phyloP scores from a whole-genome alignment of 2,888 invertebrate genomes.

The Tribolium freemani region DNA sequence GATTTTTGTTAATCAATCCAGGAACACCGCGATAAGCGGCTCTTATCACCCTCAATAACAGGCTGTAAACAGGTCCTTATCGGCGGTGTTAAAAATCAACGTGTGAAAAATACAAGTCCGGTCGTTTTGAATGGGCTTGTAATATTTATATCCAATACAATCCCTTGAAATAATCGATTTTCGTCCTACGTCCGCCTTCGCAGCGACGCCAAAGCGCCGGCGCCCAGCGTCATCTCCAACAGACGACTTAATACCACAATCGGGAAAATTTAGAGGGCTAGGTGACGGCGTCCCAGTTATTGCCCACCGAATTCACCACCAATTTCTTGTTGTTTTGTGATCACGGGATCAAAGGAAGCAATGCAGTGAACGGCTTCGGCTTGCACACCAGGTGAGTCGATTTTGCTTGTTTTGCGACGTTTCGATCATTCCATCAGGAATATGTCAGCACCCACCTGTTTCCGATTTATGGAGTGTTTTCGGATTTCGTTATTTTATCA shows the following conservation, averaged over 20 bases:
- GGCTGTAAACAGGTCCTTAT: conserved; percentile 10
- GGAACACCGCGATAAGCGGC: conserved; percentile 23
- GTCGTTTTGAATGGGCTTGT: conserved; percentile 16
- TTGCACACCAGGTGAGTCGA: conserved; percentile 44
- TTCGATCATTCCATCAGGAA: conserved; percentile 10
- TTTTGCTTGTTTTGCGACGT: conserved; percentile 10
- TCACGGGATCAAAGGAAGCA: conserved; percentile 48
- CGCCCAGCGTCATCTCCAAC: conserved; percentile 53
- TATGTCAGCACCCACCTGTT: conserved; percentile 58
- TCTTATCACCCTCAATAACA: conserved; percentile 31
- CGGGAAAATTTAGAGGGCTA: conserved; percentile 55
- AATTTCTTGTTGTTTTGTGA: conserved; percentile 51
- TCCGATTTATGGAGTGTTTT: conserved; percentile 31
- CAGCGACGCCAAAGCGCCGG: conserved; percentile 55
- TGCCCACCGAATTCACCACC: conserved; percentile 46
- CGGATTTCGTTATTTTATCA: not conserved
- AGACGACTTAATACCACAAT: conserved; percentile 45
- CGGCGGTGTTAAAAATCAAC: conserved; percentile 16
- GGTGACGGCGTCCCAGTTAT: conserved; percentile 47
- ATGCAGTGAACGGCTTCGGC: conserved; percentile 56
- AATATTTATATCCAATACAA: conserved; percentile 29
- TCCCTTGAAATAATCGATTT: conserved; percentile 62
- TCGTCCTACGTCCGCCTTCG: conserved; percentile 64
- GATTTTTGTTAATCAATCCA: conserved; percentile 23
- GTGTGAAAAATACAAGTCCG: not conserved